A percentile compares a stretch with the other conserved stretches of the same genome.
Conservation (phyloP, 1,140 invertebrate species). For the Notospermus geniculatus region DNA sequence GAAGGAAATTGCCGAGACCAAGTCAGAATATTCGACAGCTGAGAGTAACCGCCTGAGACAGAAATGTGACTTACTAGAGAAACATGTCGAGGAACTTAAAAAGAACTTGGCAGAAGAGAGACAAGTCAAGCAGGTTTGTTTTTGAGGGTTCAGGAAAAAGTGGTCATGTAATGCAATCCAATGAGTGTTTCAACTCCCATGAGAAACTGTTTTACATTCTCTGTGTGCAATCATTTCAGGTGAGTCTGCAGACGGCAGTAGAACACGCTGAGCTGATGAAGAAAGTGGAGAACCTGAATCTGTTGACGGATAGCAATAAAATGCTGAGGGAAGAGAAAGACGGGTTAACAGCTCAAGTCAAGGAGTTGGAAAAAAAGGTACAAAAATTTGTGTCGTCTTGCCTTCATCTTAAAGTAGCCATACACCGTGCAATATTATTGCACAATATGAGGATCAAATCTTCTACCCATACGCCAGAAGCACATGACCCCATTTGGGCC, state of each 20-base stretch:
- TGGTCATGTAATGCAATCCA: too few species aligned
- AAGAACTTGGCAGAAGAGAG: slow-evolving; percentile 65
- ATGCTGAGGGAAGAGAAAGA: slow-evolving; percentile 84
- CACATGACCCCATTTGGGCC: too few species aligned
- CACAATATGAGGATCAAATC: too few species aligned
- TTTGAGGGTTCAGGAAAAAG: too few species aligned
- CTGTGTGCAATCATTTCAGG: too few species aligned
- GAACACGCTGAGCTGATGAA: slow-evolving; percentile 84
- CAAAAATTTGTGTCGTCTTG: not conserved
- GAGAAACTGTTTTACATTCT: too few species aligned
- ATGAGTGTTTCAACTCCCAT: too few species aligned
- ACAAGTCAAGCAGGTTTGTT: slow-evolving; percentile 65
- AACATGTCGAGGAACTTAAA: slow-evolving; percentile 74
- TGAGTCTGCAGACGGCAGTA: slow-evolving; percentile 65
- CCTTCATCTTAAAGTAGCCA: not conserved
- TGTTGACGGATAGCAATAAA: slow-evolving; percentile 88
- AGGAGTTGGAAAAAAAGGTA: slow-evolving; percentile 63
- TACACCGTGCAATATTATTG: too few species aligned
- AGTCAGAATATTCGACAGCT: slow-evolving; percentile 77
- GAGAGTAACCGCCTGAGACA: slow-evolving; percentile 77
- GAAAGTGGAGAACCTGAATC: slow-evolving; percentile 84
- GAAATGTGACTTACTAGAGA: slow-evolving; percentile 64
- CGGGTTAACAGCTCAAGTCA: slow-evolving; percentile 53
- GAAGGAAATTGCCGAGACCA: slow-evolving; percentile 81
- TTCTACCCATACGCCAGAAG: too few species aligned